These are phyloP conservation scores for Agapostemon virescens DNA, from an alignment of 2,888 invertebrate genomes.

Conservation along the genomic window DNA sequence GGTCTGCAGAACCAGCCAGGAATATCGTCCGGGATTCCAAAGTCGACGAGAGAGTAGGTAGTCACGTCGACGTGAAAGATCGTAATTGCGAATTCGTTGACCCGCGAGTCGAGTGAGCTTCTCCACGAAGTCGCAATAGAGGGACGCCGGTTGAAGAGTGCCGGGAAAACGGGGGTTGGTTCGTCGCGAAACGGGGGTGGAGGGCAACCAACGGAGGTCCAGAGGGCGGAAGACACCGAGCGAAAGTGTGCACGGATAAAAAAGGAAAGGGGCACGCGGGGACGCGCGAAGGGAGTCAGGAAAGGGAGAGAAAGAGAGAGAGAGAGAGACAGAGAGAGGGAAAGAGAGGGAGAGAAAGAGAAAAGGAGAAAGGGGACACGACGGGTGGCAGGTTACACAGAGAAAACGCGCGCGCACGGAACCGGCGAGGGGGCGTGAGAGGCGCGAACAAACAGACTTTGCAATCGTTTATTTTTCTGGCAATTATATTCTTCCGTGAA, in stretches of 20 bases:
- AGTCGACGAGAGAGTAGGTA: constrained; percentile 71
- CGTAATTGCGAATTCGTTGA: constrained; percentile 79
- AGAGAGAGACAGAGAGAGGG: no score
- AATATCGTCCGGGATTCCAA: constrained; percentile 64
- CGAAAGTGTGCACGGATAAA: constrained; percentile 29
- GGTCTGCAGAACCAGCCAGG: constrained; percentile 12
- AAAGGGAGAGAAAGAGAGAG: not conserved
- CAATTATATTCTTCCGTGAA: constrained; percentile 79
- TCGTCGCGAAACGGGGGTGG: constrained; percentile 24
- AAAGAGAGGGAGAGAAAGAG: no score
- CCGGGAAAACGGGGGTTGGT: constrained; percentile 5
- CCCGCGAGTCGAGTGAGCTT: constrained; percentile 75
- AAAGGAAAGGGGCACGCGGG: constrained; percentile 13
- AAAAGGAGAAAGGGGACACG: not conserved
- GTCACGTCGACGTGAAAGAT: constrained; percentile 74
- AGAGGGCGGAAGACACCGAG: constrained; percentile 30
- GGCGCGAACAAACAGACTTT: constrained; percentile 75
- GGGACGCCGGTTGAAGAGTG: constrained; percentile 36
- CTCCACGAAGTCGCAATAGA: constrained; percentile 64
- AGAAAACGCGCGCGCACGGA: constrained; percentile 31
- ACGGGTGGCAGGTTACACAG: constrained; percentile 40
- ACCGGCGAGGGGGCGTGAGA: constrained; percentile 27
- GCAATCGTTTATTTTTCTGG: constrained; percentile 79
- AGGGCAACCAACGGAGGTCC: constrained; percentile 37
- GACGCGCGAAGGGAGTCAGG: not conserved